Conservation (phyloP, 2,113 vertebrate species). For the Mirza zaza region DNA sequence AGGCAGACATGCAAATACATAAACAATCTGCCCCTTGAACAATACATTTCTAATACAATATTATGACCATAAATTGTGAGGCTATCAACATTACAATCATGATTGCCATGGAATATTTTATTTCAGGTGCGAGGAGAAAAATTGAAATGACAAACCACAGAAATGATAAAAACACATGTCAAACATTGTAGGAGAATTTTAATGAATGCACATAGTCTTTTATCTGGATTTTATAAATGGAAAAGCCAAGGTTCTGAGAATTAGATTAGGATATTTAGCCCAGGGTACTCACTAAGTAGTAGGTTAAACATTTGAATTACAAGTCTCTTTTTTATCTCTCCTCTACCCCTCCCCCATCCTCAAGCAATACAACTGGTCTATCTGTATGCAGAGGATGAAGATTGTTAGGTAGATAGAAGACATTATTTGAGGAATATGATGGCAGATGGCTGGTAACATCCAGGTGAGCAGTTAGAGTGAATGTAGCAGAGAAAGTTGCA, state of each 20-base stretch:
- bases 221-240: background rate
- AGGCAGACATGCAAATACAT: background rate
- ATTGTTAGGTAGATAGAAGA: background rate
- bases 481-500: background rate
- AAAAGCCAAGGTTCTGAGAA: background rate
- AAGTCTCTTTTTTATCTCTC: background rate
- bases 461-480: background rate
- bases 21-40: background rate
- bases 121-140: background rate
- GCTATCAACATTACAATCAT: background rate
- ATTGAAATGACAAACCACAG: background rate
- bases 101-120: background rate
- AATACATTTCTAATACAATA: background rate
- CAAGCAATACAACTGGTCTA: background rate
- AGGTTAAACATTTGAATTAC: background rate
- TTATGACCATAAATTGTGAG: background rate
- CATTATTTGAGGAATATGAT: background rate
- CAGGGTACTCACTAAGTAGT: background rate
- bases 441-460: background rate
- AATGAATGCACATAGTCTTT: background rate
- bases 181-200: background rate
- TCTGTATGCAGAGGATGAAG: background rate
- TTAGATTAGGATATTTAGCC: background rate
- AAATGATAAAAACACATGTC: background rate
- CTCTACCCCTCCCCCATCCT: fast-evolving